These are phyloP conservation scores for Eupithecia vulgata DNA, from an alignment of 2,888 invertebrate genomes.

Conservation along the genomic window DNA sequence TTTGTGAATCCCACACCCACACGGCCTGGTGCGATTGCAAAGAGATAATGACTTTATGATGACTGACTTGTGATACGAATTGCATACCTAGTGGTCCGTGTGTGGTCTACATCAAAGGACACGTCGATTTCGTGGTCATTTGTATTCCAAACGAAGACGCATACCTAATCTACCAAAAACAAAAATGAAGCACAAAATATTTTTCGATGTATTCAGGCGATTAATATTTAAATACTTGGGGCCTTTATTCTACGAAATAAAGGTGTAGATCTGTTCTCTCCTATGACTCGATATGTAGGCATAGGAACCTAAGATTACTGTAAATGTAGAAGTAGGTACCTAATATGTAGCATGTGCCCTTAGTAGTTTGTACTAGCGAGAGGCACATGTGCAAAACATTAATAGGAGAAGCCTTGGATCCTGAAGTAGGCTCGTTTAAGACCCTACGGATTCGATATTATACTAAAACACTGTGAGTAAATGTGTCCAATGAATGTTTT, in stretches of 20 bases:
- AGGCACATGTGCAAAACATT: too few relatives aligned
- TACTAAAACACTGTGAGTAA: too few relatives aligned
- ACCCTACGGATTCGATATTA: too few relatives aligned
- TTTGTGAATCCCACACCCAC: neutral
- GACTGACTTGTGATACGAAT: slow-evolving; percentile 4
- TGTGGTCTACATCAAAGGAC: slow-evolving; percentile 46
- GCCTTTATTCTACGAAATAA: neutral
- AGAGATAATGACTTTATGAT: slow-evolving; percentile 1
- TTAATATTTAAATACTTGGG: neutral
- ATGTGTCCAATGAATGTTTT: too few relatives aligned
- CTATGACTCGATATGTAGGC: neutral
- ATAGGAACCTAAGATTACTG: too few relatives aligned
- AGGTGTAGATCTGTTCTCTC: neutral
- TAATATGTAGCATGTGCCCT: too few relatives aligned
- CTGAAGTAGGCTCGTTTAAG: too few relatives aligned
- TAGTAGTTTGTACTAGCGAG: too few relatives aligned
- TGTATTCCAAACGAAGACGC: slow-evolving; percentile 49
- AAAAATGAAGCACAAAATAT: slow-evolving; percentile 11
- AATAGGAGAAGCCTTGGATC: too few relatives aligned
- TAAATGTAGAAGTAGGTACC: too few relatives aligned
- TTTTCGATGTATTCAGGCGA: neutral
- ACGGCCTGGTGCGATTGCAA: neutral
- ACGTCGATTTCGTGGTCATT: slow-evolving; percentile 46
- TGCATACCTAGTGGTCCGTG: slow-evolving; percentile 24
- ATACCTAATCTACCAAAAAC: slow-evolving; percentile 27